Evolutionary conservation across 2,113 vertebrate species (phyloP), one percentile per base, ranked within the genome.

Genomic region (Periophthalmodon schlosseri): DNA sequence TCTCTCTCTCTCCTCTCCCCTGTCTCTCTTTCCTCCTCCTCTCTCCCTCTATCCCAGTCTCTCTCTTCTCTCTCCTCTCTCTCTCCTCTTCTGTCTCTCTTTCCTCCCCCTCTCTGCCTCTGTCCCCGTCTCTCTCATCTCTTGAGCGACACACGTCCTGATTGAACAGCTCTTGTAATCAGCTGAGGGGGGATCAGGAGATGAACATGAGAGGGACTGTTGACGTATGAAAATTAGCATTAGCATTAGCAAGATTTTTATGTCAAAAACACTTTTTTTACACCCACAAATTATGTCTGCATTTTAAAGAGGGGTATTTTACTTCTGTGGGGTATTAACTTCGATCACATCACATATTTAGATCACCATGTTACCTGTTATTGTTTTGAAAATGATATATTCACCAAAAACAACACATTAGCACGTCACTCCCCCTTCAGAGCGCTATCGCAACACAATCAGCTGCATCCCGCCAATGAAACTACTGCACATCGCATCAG

Each of bases 161-260:
- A 58, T 58, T 58, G 56, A 24, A 58, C 10, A 58, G 56, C 56
- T 58, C 56, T 58, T 58, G 3, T 24, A 58, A 58, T 58, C 56
- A 58, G 54, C 54, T 21, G 54, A 20, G 20, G 56, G 24, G 21
- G 20, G 5, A 58, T 58, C 56, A 24, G 49, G 49, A 16, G 56
- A n/a, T 56, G 54, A 56, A 50, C 14, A 16, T 50, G 52, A 54
- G 52, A n/a, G 3, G 56, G 13, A 58, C 56, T 58, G n/a, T 57
- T 24, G 54, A 56, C 54, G 10, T 56, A 11, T 56, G n/a, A 21
- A 2, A n/a, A 58, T 58, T 11, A 9, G 2, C 12, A 4, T 58
- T 28, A 28, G 28, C 28, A 28, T 28, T 28, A 28, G 28, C 56
- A 4, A 24, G 21, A 58, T 24, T 56, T 21, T 21, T 6, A 56